Evolutionary conservation across 1,140 invertebrate genomes (phyloP), one percentile per base, ranked within the genome.

Genomic region (Lasioglossum baleicum): DNA sequence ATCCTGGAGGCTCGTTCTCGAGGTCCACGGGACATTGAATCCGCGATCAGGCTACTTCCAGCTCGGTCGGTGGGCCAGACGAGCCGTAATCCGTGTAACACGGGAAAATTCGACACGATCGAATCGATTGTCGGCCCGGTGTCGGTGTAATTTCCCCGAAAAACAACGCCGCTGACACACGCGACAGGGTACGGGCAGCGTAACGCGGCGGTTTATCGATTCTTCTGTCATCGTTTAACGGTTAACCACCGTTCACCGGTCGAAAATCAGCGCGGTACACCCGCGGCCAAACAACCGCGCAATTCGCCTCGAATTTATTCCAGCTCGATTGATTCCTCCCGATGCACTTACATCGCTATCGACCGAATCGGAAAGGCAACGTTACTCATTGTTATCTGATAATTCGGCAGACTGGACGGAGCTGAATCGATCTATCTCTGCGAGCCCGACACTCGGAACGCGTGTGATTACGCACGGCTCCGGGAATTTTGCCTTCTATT

Each of bases 321-420:
- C 48, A 20, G 15, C 8, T 8, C 58, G 20, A 66, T 66, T 22
- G 51, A 75, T 75, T 63, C 48, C 7, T 66, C 31, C 13, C 22
- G 3, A 1, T 5, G 51, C 5, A 53, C 13, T 17, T 5, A 3
- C 5, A 15, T 17, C 61, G 31, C 35, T 35, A 70, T 70, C 56
- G 44, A 1, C 0, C 10, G 11, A 2, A 40, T 44, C 2, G 15
- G 20, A 61, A 42, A 51, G 56, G 42, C 67, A 51, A 8, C 17
- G 42, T 56, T 64, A 71, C 31, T 64, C 75, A 40, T 42, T 64
- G 75, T 72, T 78, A 71, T 78, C 68, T 42, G 68, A 78, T 78
- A 72, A 78, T 64, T 53, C 75, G 60, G 60, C 22, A 78, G 68
- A 78, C 58, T 78, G 26, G 75, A 53, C 15, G 68, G 68, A 42